Percentiles rank a stretch among this genome's conserved stretches.
Conservation (phyloP, 2,797 vertebrate genomes). For the Pangasius sanitwongsei region DNA sequence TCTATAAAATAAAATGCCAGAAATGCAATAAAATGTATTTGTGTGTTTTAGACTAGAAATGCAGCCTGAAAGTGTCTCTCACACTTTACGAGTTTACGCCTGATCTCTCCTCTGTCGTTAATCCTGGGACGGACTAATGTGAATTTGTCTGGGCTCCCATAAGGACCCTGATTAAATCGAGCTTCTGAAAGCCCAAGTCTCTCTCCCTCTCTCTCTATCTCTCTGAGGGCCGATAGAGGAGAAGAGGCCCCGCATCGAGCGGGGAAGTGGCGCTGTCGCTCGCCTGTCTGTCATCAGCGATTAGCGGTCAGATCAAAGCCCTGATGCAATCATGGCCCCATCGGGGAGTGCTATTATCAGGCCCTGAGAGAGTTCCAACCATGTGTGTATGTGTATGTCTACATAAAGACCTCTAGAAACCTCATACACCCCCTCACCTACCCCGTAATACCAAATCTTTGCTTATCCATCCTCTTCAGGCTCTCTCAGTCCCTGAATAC, state of each 20-base stretch:
- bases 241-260: constrained; percentile 51
- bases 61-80: constrained; percentile 47
- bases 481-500: constrained; percentile 43
- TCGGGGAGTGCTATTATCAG: constrained; percentile 69
- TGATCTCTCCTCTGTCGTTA: constrained; percentile 62
- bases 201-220: constrained; percentile 24
- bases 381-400: constrained; percentile 39
- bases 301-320: constrained; percentile 75
- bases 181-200: constrained; percentile 61
- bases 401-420: constrained; percentile 52
- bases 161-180: constrained; percentile 74
- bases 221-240: constrained; percentile 50
- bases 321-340: constrained; percentile 72
- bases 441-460: constrained; percentile 27
- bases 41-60: constrained; percentile 30
- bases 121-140: constrained; percentile 66
- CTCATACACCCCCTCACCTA: constrained; percentile 49
- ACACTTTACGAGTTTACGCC: constrained; percentile 60
- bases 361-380: constrained; percentile 56
- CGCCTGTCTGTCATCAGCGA: constrained; percentile 70
- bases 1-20: constrained; percentile 32
- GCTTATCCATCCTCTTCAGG: constrained; percentile 28
- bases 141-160: constrained; percentile 67
- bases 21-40: constrained; percentile 33
- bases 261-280: constrained; percentile 49